Percentiles rank a stretch among this genome's conserved stretches.
Evolutionary conservation across 1,140 invertebrate species (phyloP).

Genomic region (Acromyrmex echinatior): DNA sequence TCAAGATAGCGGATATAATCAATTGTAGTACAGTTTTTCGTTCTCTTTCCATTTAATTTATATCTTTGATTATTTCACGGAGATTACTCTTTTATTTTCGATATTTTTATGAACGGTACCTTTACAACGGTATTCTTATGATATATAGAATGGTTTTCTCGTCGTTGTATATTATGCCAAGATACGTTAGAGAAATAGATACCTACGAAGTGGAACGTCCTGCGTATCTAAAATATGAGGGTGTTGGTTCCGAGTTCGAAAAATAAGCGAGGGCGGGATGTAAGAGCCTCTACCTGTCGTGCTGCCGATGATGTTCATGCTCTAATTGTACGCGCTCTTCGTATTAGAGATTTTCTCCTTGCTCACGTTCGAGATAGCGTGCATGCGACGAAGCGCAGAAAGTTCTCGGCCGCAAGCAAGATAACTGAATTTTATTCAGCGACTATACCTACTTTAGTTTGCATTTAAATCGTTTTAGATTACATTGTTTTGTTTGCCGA

Average conservation of each 20-base stretch:
- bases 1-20: no score
- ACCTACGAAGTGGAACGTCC: background rate
- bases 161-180: background rate
- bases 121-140: background rate
- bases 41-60: background rate
- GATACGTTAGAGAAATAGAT: conserved; percentile 3
- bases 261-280: conserved; percentile 35
- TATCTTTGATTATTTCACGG: background rate
- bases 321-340: conserved; percentile 58
- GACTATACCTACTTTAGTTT: conserved; percentile 35
- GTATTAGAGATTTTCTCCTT: conserved; percentile 62
- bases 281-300: conserved; percentile 6
- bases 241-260: background rate
- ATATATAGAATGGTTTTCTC: background rate
- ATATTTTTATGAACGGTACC: background rate
- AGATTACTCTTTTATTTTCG: background rate
- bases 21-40: background rate
- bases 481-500: background rate
- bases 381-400: conserved; percentile 41
- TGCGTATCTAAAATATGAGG: conserved; percentile 8
- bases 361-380: conserved; percentile 48
- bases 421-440: conserved; percentile 46
- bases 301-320: conserved; percentile 47
- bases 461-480: conserved; percentile 50
- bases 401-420: conserved; percentile 46